Evolutionary conservation across 2,797 vertebrate species (phyloP).

Genomic region (Gambelia wislizenii): DNA sequence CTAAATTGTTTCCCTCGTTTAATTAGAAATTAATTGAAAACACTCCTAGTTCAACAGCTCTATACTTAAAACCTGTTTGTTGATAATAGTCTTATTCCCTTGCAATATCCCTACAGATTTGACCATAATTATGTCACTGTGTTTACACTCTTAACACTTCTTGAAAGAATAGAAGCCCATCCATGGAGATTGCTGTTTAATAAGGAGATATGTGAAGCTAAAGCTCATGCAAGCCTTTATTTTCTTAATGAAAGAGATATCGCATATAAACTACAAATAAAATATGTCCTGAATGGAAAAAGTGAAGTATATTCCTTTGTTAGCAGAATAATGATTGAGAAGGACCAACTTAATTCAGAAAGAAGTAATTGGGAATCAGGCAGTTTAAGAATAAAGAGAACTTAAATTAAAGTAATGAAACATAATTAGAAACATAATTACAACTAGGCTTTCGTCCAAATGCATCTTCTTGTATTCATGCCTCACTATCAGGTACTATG

Average conservation of each 20-base stretch:
- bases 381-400: neutral
- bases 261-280: neutral
- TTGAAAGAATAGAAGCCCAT: slow-evolving; percentile 54
- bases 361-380: neutral
- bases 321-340: neutral
- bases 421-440: neutral
- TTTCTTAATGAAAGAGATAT: neutral
- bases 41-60: slow-evolving; percentile 77
- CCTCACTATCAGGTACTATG: neutral
- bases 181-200: slow-evolving; percentile 47
- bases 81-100: slow-evolving; percentile 81
- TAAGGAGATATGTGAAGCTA: slow-evolving; percentile 42
- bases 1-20: slow-evolving; percentile 85
- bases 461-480: neutral
- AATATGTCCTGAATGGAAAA: neutral
- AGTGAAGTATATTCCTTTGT: neutral
- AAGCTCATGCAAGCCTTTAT: neutral
- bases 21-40: slow-evolving; percentile 88
- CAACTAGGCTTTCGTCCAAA: slow-evolving; percentile 1
- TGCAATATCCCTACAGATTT: slow-evolving; percentile 74
- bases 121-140: slow-evolving; percentile 75
- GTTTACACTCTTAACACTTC: slow-evolving; percentile 71
- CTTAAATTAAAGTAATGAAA: neutral
- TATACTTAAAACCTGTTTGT: slow-evolving; percentile 76
- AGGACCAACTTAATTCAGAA: slow-evolving; percentile 4